Conservation (phyloP, 2,888 invertebrate species). For the Yponomeuta cagnagella region DNA sequence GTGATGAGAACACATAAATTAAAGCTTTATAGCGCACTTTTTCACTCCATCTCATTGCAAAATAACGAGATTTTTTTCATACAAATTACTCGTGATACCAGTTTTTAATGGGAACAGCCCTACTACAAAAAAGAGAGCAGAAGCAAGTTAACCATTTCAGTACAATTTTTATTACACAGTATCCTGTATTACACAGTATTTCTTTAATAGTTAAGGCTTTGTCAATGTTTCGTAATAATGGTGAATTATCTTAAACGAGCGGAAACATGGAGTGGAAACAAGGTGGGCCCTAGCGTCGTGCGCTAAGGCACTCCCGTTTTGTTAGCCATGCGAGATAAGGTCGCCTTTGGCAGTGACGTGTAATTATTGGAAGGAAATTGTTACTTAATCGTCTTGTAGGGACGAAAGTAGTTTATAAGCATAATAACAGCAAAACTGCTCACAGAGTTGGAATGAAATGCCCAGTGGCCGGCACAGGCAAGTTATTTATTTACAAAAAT, state of each 20-base stretch:
- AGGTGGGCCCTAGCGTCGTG: conserved; percentile 42
- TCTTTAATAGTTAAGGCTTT: not conserved
- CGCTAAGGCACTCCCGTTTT: conserved; percentile 45
- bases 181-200: not conserved
- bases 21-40: conserved; percentile 1
- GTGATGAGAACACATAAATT: conserved; percentile 4
- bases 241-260: conserved; percentile 32
- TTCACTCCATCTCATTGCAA: not conserved
- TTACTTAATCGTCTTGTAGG: not conserved
- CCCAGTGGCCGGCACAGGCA: too few species aligned
- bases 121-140: not conserved
- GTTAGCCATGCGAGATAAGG: conserved; percentile 20
- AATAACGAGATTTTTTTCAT: conserved; percentile 2
- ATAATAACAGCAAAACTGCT: not conserved
- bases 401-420: too few species aligned
- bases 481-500: too few species aligned
- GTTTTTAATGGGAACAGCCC: not conserved
- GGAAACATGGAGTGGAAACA: conserved; percentile 56
- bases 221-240: conserved; percentile 3
- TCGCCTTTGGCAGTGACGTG: conserved; percentile 8
- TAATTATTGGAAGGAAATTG: conserved; percentile 14
- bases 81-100: not conserved
- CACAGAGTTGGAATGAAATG: not conserved
- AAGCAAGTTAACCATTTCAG: not conserved
- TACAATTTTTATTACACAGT: conserved; percentile 6